Base-by-base conservation (phyloP, 1,140 invertebrate genomes). In the Zaprionus vittiger region DNA sequence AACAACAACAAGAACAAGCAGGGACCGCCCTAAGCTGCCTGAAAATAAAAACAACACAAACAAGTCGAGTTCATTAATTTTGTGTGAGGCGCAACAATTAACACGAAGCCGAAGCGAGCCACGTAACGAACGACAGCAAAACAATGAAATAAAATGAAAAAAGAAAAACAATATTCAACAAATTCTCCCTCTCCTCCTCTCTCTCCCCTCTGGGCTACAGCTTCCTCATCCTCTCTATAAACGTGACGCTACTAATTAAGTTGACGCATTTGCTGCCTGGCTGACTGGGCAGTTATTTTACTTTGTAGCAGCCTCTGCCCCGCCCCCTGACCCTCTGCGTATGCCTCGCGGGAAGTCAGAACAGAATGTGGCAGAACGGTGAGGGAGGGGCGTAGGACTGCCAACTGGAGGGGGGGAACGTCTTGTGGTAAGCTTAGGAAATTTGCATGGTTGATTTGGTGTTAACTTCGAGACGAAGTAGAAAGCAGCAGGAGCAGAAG, bases 31-130 rank as follows among this genome's bases (percentile, higher is more conserved):
- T 61, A 52, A 52, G 57, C 55, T 44, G 17, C 52, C 63, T 72
- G 49, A 66, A 70, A 73, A 77, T 54, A 62, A 69, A 80, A 74
- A 73, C 49, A 63, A 63, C 63, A 69, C 79, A 77, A 90, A 83
- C 80, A 90, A 90, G 79, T 90, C 90, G 81, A 84, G 84, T 89
- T 89, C 84, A 89, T 90, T 89, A 89, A 90, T 90, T 89, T 90
- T 90, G 75, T 84, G 85, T 78, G 84, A 82, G 84, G 85, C 85
- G 84, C 84, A 90, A 89, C 85, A 89, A 89, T 89, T 89, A 89
- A 87, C 84, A 89, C 84, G 84, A 79, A 81, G 79, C 79, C 84
- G 80, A 84, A 89, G 73, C 80, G 70, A 72, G 65, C 68, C 62
- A 69, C 77, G 54, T 69, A 63, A 55, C 44, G 57, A 34, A 41